phyloP scores from a whole-genome alignment of 2,797 vertebrate species.

The Eulemur rubriventer region DNA sequence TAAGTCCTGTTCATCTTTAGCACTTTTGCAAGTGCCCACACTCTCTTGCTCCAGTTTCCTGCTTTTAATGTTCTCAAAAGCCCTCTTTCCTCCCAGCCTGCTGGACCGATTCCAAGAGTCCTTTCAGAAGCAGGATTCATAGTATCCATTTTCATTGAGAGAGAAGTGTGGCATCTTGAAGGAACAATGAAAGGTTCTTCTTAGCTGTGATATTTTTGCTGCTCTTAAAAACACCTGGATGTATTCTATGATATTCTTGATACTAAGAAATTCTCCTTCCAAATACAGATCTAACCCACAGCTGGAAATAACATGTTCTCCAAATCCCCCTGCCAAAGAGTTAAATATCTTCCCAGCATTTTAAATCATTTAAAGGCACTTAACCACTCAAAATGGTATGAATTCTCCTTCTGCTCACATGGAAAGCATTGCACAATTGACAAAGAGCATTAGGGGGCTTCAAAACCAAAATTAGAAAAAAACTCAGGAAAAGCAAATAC shows the following conservation, averaged over 20 bases:
- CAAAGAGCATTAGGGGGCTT: constrained; percentile 58
- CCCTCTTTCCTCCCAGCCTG: constrained; percentile 14
- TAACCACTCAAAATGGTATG: constrained; percentile 51
- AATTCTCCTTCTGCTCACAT: constrained; percentile 64
- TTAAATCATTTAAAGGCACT: constrained; percentile 69
- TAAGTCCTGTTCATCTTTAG: constrained; percentile 73
- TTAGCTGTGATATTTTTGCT: constrained; percentile 31
- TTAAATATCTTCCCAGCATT: constrained; percentile 67
- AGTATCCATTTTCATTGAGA: constrained; percentile 52
- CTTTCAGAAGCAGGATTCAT: constrained; percentile 45
- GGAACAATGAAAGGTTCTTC: constrained; percentile 76
- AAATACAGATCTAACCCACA: constrained; percentile 57
- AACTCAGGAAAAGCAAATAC: constrained; percentile 18
- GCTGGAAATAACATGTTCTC: constrained; percentile 76
- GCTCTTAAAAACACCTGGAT: constrained; percentile 73
- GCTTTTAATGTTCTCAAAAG: constrained; percentile 73
- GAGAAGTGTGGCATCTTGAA: constrained; percentile 51
- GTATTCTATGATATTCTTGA: constrained; percentile 37
- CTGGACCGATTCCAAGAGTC: constrained; percentile 65
- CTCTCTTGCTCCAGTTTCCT: constrained; percentile 66
- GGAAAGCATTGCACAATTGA: constrained; percentile 60
- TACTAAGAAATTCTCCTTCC: constrained; percentile 56
- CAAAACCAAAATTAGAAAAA: constrained; percentile 27
- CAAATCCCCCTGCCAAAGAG: constrained; percentile 70
- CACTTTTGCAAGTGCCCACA: constrained; percentile 58